Base-by-base conservation (phyloP, 1,140 invertebrate genomes). In the Thalassaphorura encarpata region DNA sequence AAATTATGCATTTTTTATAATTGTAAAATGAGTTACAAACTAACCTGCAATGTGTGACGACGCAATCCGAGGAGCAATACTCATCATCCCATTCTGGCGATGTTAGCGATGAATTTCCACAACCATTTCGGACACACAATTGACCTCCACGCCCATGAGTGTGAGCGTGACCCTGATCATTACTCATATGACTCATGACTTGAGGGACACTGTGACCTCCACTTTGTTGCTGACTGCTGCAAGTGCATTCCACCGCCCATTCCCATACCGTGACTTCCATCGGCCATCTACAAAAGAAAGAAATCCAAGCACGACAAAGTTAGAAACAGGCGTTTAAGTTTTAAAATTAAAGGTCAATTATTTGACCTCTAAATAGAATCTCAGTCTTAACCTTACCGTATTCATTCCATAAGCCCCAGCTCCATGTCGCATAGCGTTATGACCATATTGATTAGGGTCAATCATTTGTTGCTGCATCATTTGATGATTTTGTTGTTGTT, bases 41-140 rank as follows among this genome's bases (percentile, higher is more conserved):
- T 71, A 73, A 85, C 83, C 84, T 87, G 81, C 92, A 96, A 73
- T 97, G 92, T 69, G 83, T 89, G 64, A 95, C 89, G 57, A 95
- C 92, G 76, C 93, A 97, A 71, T 97, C 91, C 75, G 93, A 94
- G 71, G 88, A 92, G 75, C 93, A 97, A 72, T 95, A 97, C 73
- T 96, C 91, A 70, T 92, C 87, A 71, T 96, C 92, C 92, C 92
- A 97, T 73, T 94, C 90, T 48, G 84, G 83, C 74, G 89, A 94
- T 40, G 89, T 81, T 62, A 94, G 83, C 42, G 90, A 89, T 39
- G 82, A 81, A 74, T 96, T 96, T 28, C 80, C 81, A 72, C 92
- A 97, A 47, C 92, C 91, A 67, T 86, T 83, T 54, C 91, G 81
- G 64, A 90, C 85, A 75, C 89, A 95, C 45, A 62, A 58, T 52